phyloP scores from a whole-genome alignment of 2,113 vertebrate species.

The Oreotrochilus melanogaster region DNA sequence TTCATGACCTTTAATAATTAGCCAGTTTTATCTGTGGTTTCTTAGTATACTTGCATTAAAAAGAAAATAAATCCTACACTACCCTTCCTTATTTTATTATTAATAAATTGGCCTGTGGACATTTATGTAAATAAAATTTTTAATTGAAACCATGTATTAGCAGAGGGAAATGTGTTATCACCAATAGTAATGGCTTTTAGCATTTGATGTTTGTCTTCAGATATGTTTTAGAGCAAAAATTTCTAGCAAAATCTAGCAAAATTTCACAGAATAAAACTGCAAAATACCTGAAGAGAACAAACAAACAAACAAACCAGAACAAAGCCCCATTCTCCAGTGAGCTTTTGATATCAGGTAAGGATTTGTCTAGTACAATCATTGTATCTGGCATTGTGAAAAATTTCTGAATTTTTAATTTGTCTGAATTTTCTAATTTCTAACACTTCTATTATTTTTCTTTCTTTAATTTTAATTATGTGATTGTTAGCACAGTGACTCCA shows the following conservation, averaged over 20 bases:
- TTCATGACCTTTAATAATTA: not conserved
- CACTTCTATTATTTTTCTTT: not conserved
- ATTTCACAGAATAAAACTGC: not conserved
- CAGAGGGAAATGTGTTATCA: not conserved
- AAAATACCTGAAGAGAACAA: not conserved
- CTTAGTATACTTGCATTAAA: not conserved
- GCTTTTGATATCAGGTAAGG: not conserved
- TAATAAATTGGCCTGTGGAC: not conserved
- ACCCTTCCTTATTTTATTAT: not conserved
- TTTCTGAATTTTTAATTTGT: not conserved
- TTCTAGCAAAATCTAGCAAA: not conserved
- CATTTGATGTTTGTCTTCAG: not conserved
- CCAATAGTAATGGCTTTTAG: not conserved
- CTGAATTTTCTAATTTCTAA: not conserved
- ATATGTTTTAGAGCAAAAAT: not conserved
- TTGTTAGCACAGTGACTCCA: not conserved
- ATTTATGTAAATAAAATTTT: not conserved
- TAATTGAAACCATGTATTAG: not conserved
- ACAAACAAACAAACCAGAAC: not conserved
- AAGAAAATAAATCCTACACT: not conserved
- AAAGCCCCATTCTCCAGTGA: fast-evolving
- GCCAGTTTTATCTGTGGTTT: not conserved
- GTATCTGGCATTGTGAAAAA: not conserved
- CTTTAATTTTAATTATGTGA: not conserved
- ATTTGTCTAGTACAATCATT: not conserved